phyloP scores from a whole-genome alignment of 2,797 vertebrate genomes.

The Oryzias dopingdopingensis region DNA sequence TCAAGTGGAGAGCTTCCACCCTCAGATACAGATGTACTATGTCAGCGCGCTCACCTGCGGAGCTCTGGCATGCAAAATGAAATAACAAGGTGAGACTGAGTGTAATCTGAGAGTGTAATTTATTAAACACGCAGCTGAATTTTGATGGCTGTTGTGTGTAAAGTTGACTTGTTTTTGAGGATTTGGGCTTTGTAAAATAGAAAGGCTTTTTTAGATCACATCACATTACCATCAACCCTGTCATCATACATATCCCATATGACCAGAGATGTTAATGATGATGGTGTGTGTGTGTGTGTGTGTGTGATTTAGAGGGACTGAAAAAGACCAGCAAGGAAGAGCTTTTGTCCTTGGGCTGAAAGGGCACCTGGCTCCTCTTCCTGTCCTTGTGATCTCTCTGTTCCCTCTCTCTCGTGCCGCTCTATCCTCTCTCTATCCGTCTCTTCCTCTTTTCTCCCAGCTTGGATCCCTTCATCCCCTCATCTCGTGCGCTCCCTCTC shows the following conservation, averaged over 20 bases:
- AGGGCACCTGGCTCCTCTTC: conserved; percentile 76
- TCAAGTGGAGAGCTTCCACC: conserved; percentile 25
- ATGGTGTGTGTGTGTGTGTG: conserved; percentile 40
- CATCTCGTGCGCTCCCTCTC: conserved; percentile 71
- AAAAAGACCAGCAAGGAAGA: conserved; percentile 67
- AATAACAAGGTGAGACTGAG: conserved; percentile 71
- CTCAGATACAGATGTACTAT: conserved; percentile 53
- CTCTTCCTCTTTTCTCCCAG: conserved; percentile 68
- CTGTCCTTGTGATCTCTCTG: conserved; percentile 76
- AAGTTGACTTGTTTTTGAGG: conserved; percentile 60
- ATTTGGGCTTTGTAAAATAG: conserved; percentile 25
- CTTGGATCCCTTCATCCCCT: conserved; percentile 70
- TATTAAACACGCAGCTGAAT: conserved; percentile 72
- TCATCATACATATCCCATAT: conserved; percentile 57
- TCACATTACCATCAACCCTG: conserved; percentile 58
- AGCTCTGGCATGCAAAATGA: conserved; percentile 51
- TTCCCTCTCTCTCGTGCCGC: conserved; percentile 66
- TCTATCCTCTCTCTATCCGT: conserved; percentile 74
- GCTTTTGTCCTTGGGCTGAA: conserved; percentile 80
- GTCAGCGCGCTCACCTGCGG: conserved; percentile 51
- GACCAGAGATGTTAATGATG: conserved; percentile 63
- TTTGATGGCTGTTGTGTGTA: conserved; percentile 64
- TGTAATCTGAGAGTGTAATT: conserved; percentile 74
- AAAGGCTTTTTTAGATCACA: conserved; percentile 40
- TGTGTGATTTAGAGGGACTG: conserved; percentile 17